Evolutionary conservation across 2,797 vertebrate species (phyloP).

Genomic region (Coilia nasus): DNA sequence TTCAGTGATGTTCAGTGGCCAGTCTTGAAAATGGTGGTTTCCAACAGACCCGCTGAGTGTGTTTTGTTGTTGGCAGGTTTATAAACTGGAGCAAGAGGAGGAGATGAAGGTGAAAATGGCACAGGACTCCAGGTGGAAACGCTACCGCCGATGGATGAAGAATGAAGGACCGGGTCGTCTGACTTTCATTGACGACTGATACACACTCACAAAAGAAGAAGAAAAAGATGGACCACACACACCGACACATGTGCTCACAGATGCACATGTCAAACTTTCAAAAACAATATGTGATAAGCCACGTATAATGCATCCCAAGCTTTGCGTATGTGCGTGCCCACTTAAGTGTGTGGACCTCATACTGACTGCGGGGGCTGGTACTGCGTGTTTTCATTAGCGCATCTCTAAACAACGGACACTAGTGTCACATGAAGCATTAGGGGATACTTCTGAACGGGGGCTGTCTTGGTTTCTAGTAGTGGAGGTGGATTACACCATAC

Average conservation of each 20-base stretch:
- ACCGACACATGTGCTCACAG: not conserved
- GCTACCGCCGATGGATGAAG: conserved; percentile 96
- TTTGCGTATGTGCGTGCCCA: not conserved
- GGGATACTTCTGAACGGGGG: not conserved
- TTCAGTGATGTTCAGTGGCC: not conserved
- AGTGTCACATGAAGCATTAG: not conserved
- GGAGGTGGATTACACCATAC: not conserved
- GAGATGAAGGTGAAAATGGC: conserved; percentile 96
- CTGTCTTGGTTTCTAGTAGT: not conserved
- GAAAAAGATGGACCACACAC: not conserved
- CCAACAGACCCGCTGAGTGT: conserved; percentile 25
- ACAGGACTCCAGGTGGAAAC: conserved; percentile 90
- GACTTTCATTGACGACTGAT: conserved; percentile 86
- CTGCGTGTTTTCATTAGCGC: not conserved
- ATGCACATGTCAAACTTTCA: conserved; percentile 9
- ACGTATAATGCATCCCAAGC: not conserved
- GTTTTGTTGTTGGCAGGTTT: conserved; percentile 69
- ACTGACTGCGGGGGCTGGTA: not conserved
- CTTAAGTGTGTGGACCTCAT: not conserved
- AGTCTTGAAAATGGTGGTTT: not conserved
- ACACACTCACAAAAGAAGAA: conserved; percentile 18
- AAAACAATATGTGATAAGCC: not conserved
- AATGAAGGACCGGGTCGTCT: conserved; percentile 93
- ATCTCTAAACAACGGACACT: not conserved
- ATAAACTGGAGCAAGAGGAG: conserved; percentile 90